Evolutionary conservation across 2,888 invertebrate species (phyloP).

Genomic region (Chrysina gloriosa): DNA sequence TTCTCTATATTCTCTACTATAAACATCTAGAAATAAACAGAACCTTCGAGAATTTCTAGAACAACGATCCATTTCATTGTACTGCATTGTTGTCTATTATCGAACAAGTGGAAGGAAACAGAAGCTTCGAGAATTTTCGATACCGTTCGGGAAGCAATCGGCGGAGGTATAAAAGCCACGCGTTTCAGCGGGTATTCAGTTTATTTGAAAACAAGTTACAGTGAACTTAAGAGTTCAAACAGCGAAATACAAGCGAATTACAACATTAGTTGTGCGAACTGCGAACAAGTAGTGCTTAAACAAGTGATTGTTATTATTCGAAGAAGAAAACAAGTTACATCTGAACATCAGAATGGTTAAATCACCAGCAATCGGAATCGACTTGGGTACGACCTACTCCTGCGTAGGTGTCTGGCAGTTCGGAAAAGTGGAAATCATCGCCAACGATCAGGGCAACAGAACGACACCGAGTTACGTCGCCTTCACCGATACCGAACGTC

Average conservation of each 20-base stretch:
- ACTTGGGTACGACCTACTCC: slow-evolving; percentile 88
- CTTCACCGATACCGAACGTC: slow-evolving; percentile 76
- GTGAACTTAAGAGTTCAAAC: background rate
- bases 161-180: slow-evolving; percentile 28
- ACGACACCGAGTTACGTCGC: slow-evolving; percentile 86
- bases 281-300: too few relatives aligned
- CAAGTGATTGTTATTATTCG: background rate
- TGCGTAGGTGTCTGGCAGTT: slow-evolving; percentile 86
- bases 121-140: slow-evolving; percentile 20
- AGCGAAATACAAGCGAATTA: background rate
- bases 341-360: slow-evolving; percentile 59
- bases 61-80: background rate
- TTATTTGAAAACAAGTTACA: slow-evolving; percentile 17
- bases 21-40: too few relatives aligned
- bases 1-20: too few relatives aligned
- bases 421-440: slow-evolving; percentile 87
- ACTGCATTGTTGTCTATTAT: background rate
- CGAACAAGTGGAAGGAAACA: too few relatives aligned
- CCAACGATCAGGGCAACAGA: slow-evolving; percentile 89
- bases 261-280: background rate
- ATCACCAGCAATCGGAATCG: slow-evolving; percentile 80
- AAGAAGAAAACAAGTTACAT: background rate
- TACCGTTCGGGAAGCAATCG: slow-evolving; percentile 5
- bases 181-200: slow-evolving; percentile 29
- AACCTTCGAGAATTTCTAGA: too few relatives aligned